Evolutionary conservation across 2,113 vertebrate species (phyloP).

Genomic region (Neolamprologus longior): DNA sequence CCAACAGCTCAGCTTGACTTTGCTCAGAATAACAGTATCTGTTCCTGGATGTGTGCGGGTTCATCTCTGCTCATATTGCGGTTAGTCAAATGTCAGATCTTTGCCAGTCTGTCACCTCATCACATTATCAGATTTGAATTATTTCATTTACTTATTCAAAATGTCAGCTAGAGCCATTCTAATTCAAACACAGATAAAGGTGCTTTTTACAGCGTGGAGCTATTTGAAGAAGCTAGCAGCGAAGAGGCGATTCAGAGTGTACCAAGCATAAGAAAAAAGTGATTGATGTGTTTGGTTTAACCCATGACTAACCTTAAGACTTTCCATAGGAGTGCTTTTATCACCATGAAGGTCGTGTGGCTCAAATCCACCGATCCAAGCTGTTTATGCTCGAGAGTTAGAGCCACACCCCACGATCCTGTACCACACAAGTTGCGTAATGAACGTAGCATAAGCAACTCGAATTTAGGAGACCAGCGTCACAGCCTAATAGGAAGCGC

Average conservation of each 20-base stretch:
- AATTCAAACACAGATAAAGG: neutral
- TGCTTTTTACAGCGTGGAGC: neutral
- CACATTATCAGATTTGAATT: neutral
- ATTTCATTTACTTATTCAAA: neutral
- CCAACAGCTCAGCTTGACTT: neutral
- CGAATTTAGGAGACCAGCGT: neutral
- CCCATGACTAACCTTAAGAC: neutral
- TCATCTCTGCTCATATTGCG: neutral
- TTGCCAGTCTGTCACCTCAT: neutral
- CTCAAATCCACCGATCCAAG: neutral
- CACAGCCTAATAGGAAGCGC: neutral
- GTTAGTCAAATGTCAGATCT: neutral
- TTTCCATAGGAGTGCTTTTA: neutral
- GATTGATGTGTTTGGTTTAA: neutral
- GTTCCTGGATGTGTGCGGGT: neutral
- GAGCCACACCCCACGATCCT: neutral
- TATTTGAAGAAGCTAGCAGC: neutral
- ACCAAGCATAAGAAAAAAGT: neutral
- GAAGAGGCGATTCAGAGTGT: rapidly evolving
- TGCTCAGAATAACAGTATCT: neutral
- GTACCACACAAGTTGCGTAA: neutral
- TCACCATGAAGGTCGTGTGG: neutral
- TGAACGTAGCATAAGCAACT: rapidly evolving
- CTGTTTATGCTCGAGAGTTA: neutral
- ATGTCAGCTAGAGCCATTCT: neutral